Evolutionary conservation across 2,113 vertebrate species (phyloP), one percentile per base, ranked within the genome.

Genomic region (Cercopithecus mona): DNA sequence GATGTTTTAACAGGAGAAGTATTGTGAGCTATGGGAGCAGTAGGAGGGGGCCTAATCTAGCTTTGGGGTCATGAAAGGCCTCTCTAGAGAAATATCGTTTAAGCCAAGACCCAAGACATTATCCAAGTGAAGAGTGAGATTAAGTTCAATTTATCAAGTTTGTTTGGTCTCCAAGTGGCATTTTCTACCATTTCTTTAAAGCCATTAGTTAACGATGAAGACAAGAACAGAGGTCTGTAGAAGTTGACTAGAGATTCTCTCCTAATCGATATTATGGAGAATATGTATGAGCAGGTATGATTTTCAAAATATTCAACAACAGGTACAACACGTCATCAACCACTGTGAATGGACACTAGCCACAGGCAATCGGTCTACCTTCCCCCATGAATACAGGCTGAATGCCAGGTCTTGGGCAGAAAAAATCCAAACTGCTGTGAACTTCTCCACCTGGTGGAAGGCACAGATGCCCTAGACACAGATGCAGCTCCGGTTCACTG

Each of bases 121-220:
- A 43, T 27, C 20, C 48, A 86, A 66, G 27, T 66, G 64, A 88
- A 90, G 32, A 64, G 12, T 5, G 6, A 92, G 83, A 88, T 2
- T 30, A 48, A 83, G 57, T 40, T 38, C 87, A 57, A 55, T 18
- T 79, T 82, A 64, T 38, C 18, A 84, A 94, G 13, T 20, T 79
- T 59, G 30, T 59, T 20, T 61, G 10, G 14, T 73, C 73, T 73
- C 61, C 45, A 92, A 95, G 72, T 32, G 52, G n/a, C 0, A 73
- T 10, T 76, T 93, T 61, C 43, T 30, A 40, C 23, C 12, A 40
- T 66, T 96, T 93, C 66, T 84, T 91, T 45, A 50, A 80, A 80
- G 38, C 38, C 16, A 43, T 23, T 88, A 64, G n/a, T 48, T 72
- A 90, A 85, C n/a, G 14, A n/a, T 3, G 38, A 25, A 50, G 61